phyloP scores from a whole-genome alignment of 92 coral and sea anemone species.

The Pocillopora grandis region DNA sequence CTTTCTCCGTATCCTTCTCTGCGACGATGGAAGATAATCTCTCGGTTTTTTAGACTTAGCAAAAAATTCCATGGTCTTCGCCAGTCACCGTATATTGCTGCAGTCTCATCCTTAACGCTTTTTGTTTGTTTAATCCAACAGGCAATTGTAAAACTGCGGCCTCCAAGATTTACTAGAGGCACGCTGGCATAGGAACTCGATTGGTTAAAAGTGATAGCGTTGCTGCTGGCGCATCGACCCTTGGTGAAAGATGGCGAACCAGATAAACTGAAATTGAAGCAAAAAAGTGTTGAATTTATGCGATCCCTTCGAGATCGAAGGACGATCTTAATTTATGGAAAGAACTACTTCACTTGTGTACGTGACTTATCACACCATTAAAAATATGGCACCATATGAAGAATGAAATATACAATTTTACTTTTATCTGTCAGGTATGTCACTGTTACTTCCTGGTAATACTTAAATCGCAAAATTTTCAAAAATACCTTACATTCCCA shows the following conservation, averaged over 20 bases:
- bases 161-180: background rate
- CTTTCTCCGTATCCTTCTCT: background rate
- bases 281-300: background rate
- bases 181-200: background rate
- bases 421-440: no score
- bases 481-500: background rate
- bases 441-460: no score
- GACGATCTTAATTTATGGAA: no score
- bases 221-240: conserved; percentile 20
- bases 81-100: conserved; percentile 26
- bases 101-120: background rate
- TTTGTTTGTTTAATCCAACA: conserved; percentile 25
- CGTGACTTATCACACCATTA: no score
- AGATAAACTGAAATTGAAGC: background rate
- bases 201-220: background rate
- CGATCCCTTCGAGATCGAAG: background rate
- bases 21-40: background rate
- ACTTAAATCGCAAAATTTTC: no score
- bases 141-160: conserved; percentile 15
- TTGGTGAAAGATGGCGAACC: conserved; percentile 5
- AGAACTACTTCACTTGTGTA: no score
- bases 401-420: no score
- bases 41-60: background rate
- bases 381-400: no score
- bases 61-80: conserved; percentile 7